Evolutionary conservation across 2,888 invertebrate species (phyloP), one percentile per base, ranked within the genome.

Genomic region (Caenorhabditis virilis): DNA sequence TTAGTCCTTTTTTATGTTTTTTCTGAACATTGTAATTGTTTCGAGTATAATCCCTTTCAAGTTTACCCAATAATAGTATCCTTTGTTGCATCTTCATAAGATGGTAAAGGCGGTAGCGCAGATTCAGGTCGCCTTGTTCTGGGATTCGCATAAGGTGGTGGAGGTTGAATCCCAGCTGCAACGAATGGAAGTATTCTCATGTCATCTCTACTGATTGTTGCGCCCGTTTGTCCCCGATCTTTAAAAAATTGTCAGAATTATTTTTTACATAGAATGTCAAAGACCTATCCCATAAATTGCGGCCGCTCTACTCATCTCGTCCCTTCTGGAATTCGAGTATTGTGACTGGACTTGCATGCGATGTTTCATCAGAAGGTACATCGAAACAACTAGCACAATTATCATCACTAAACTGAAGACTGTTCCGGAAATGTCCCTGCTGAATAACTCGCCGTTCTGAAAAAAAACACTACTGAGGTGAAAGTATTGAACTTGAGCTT

Each of bases 291-390:
- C 72, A 56, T 66, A 69, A 30, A 69, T 61, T 27, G 69, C 69
- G 13, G 68, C 69, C 3, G 76, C 72, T 20, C 73, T 53, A 36
- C 54, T 59, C 58, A 69, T 49, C 39, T 73, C 73, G 27, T 73
- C 72, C 15, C 75, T 54, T 22, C 75, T 59, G 11, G 68, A 62
- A 20, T 61, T 36, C 11, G 66, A 59, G 47, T 68, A 70, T n/a
- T 69, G 68, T 20, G 70, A 70, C 57, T 73, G 73, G 18, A 73
- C 79, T 72, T 81, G 81, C 79, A 81, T 82, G 45, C 81, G 67
- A 61, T 82, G 81, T 47, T 81, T 81, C 79, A 81, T 78, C 45
- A 81, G 60, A 30, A 81, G 67, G 59, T 81, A 81, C 80, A 81
- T 80, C 22, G 76, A 76, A 18, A 82, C 74, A 22, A 80, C 79